Conservation (phyloP, 1,140 invertebrate species). For the Pseudoatta argentina region DNA sequence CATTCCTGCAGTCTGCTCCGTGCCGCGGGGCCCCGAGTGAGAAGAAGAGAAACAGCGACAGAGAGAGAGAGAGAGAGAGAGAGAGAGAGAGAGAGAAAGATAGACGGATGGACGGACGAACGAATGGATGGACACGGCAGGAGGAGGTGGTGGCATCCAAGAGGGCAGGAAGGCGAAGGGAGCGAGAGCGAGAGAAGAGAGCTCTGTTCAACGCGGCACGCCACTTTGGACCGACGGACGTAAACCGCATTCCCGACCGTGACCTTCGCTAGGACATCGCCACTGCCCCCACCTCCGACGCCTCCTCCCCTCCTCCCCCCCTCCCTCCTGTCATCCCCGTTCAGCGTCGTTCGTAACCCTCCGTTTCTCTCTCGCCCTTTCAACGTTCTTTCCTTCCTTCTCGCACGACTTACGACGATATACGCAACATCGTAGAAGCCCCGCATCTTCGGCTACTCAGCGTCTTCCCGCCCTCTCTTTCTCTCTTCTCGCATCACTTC, state of each 20-base stretch:
- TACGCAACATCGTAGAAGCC: slow-evolving; percentile 63
- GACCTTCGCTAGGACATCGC: slow-evolving; percentile 87
- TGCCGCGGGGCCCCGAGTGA: slow-evolving; percentile 42
- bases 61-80: not conserved
- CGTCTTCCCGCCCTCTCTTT: slow-evolving; percentile 14
- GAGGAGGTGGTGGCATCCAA: slow-evolving; percentile 64
- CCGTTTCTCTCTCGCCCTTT: slow-evolving; percentile 51
- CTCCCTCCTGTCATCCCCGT: slow-evolving; percentile 39
- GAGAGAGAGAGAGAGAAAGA: no score
- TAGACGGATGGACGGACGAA: slow-evolving; percentile 38
- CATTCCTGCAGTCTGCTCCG: slow-evolving; percentile 82
- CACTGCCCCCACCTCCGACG: slow-evolving; percentile 80
- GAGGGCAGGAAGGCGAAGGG: slow-evolving; percentile 48
- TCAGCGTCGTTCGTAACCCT: slow-evolving; percentile 67
- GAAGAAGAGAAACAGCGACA: slow-evolving; percentile 8
- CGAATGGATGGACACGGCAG: slow-evolving; percentile 13
- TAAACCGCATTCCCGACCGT: slow-evolving; percentile 86
- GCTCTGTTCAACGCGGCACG: slow-evolving; percentile 78
- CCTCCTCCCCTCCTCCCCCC: slow-evolving; percentile 46
- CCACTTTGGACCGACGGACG: slow-evolving; percentile 83
- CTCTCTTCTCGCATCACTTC: slow-evolving; percentile 32
- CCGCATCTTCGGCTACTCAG: slow-evolving; percentile 42
- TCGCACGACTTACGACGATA: not conserved
- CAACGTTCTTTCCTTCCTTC: slow-evolving; percentile 57
- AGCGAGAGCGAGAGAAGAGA: slow-evolving; percentile 53